Conservation (phyloP, 2,888 invertebrate species). For the Acanthococcus lagerstroemiae region DNA sequence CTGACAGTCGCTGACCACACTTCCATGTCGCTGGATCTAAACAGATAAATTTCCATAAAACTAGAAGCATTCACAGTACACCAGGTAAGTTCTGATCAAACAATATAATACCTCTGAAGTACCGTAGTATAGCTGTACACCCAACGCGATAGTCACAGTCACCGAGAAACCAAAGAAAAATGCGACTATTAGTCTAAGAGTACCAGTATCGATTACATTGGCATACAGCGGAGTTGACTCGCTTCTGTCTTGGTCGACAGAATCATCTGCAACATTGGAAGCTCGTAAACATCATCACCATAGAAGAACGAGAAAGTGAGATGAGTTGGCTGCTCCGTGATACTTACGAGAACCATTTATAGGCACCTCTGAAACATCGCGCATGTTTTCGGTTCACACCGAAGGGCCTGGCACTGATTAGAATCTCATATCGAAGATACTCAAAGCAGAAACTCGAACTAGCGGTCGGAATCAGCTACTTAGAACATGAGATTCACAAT, state of each 20-base stretch:
- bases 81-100: background rate
- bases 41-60: conserved; percentile 15
- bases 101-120: conserved; percentile 54
- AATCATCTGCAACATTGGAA: background rate
- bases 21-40: conserved; percentile 63
- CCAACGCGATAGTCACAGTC: conserved; percentile 59
- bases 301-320: background rate
- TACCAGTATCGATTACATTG: conserved; percentile 28
- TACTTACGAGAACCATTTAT: background rate
- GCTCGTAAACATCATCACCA: background rate
- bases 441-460: too few species aligned
- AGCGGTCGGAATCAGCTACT: too few species aligned
- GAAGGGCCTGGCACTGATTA: background rate
- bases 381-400: conserved; percentile 2
- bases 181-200: conserved; percentile 52
- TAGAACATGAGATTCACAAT: too few species aligned
- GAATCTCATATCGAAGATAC: background rate
- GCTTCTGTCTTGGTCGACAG: conserved; percentile 10
- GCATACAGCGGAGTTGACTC: conserved; percentile 34
- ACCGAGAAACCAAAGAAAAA: conserved; percentile 56
- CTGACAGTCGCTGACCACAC: conserved; percentile 58
- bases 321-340: background rate
- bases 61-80: too few species aligned
- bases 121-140: conserved; percentile 61
- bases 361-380: conserved; percentile 3